Percentiles rank a stretch among this genome's conserved stretches.
These are phyloP conservation scores for Lutraria rhynchaena DNA, from an alignment of 1,140 invertebrate species.

Conservation along the genomic window DNA sequence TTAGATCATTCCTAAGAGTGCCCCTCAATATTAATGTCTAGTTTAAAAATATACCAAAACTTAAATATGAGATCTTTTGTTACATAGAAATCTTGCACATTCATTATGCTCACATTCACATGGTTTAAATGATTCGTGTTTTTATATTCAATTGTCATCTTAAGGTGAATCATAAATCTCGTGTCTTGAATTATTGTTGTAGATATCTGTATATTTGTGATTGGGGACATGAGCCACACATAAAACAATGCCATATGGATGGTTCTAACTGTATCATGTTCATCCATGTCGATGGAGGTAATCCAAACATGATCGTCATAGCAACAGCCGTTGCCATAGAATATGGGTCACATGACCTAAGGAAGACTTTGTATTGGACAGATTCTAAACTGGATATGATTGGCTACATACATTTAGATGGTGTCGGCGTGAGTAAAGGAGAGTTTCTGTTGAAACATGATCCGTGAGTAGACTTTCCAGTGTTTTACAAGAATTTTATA, in stretches of 20 bases:
- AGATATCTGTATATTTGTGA: conserved; percentile 34
- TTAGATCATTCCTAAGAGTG: too few species aligned
- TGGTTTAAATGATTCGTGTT: too few species aligned
- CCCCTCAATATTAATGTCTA: too few species aligned
- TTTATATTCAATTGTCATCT: too few species aligned
- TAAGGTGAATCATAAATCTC: too few species aligned
- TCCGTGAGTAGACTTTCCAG: background rate
- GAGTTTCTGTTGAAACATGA: background rate
- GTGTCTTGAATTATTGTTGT: background rate
- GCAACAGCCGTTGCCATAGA: conserved; percentile 7
- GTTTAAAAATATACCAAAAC: too few species aligned
- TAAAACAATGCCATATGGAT: conserved; percentile 14
- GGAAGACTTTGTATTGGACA: conserved; percentile 26
- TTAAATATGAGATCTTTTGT: too few species aligned
- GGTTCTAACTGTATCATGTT: conserved; percentile 3
- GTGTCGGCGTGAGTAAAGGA: background rate
- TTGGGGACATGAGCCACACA: conserved; percentile 6
- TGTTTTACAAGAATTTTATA: too few species aligned
- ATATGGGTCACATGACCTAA: background rate
- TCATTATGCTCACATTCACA: too few species aligned
- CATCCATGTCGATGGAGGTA: conserved; percentile 17
- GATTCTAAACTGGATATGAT: conserved; percentile 21
- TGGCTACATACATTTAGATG: background rate
- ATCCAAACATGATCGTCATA: conserved; percentile 41
- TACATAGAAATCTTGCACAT: too few species aligned